Percentiles rank a stretch among this genome's conserved stretches.
phyloP scores from a whole-genome alignment of 2,113 vertebrate genomes.

The Acanthochromis polyacanthus region DNA sequence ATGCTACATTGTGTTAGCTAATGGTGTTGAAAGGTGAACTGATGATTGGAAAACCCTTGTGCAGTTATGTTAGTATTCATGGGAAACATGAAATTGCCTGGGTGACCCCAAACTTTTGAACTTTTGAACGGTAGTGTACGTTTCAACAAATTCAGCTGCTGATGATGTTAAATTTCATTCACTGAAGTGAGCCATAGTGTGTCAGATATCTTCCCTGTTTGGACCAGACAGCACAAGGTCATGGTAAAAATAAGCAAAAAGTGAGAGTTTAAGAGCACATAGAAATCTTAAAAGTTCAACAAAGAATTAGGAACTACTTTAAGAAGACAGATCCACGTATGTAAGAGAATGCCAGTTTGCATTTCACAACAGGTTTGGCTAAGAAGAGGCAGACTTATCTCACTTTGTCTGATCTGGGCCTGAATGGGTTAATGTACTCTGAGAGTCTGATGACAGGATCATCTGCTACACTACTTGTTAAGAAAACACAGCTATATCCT shows the following conservation, averaged over 20 bases:
- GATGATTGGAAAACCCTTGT: no score
- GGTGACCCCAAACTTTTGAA: no score
- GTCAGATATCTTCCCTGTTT: background rate
- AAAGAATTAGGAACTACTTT: background rate
- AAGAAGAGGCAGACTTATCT: background rate
- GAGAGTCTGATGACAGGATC: constrained; percentile 62
- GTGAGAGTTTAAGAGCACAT: background rate
- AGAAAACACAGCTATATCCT: constrained; percentile 66
- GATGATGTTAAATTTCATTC: constrained; percentile 11
- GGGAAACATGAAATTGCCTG: no score
- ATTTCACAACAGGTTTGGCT: background rate
- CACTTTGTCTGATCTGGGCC: background rate
- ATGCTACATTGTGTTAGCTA: no score
- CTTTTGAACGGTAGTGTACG: no score
- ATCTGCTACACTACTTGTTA: constrained; percentile 63
- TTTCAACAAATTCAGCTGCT: background rate
- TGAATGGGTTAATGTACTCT: constrained; percentile 49
- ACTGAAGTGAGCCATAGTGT: background rate
- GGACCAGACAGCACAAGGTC: background rate
- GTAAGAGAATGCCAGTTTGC: background rate
- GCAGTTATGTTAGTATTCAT: no score
- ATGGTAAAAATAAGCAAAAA: background rate
- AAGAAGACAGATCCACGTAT: no score
- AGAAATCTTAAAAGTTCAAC: background rate
- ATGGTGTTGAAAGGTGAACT: no score